Conservation (phyloP, 2,888 invertebrate genomes). For the Polietes domitor region DNA sequence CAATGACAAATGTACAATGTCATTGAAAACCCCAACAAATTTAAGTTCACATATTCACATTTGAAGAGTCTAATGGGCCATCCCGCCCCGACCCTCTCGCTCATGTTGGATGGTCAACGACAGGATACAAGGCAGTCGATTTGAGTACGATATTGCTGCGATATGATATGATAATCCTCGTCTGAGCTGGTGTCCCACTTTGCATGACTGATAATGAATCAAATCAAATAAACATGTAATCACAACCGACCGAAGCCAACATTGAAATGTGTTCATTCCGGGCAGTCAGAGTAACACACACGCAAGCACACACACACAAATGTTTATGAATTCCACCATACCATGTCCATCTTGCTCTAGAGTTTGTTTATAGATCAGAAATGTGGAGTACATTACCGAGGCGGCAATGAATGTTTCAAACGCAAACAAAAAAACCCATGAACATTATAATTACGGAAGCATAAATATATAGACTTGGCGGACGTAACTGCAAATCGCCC, state of each 20-base stretch:
- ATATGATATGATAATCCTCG: not conserved
- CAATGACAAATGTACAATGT: not conserved
- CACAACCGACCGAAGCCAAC: not conserved
- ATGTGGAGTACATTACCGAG: slow-evolving; percentile 33
- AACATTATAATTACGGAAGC: slow-evolving; percentile 55
- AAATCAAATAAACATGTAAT: not conserved
- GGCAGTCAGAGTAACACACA: no score
- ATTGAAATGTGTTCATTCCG: not conserved
- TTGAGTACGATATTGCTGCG: not conserved
- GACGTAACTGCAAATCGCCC: not conserved
- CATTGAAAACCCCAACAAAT: no score
- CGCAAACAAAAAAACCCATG: slow-evolving; percentile 1
- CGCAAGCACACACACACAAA: not conserved
- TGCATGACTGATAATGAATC: not conserved
- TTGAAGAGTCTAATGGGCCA: no score
- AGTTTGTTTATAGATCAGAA: slow-evolving; percentile 37
- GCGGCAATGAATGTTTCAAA: slow-evolving; percentile 47
- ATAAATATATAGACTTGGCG: slow-evolving; percentile 43
- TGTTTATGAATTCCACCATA: slow-evolving; percentile 28
- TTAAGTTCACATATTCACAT: not conserved
- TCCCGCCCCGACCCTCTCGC: no score
- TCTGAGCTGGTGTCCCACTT: not conserved
- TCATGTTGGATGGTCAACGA: no score
- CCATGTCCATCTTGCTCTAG: not conserved
- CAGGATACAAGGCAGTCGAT: no score